Evolutionary conservation across 2,797 vertebrate species (phyloP), one percentile per base, ranked within the genome.

Genomic region (Aselliscus stoliczkanus): DNA sequence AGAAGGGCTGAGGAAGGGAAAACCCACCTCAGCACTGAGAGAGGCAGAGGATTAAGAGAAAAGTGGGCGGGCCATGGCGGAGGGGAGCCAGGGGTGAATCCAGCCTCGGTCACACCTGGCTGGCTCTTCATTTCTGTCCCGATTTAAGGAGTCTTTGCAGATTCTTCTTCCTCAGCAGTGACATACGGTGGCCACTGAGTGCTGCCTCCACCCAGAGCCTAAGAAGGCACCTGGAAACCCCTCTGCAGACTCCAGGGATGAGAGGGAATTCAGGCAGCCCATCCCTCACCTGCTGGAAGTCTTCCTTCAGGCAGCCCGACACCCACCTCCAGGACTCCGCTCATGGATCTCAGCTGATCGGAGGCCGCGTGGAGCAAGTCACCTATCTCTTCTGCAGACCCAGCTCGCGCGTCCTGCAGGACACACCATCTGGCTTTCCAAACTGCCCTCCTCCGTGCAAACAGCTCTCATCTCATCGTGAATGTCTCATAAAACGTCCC

Each of bases 1-100:
- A 97, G 95, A 91, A 52, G 90, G 87, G 72, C 90, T 92, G 60
- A 93, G 97, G 95, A 88, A 93, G 98, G 62, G 37, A 70, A 88
- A 85, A 90, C 56, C 56, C 96, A 93, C 73, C 42, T 84, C 60
- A 65, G 97, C 96, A 90, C 73, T 72, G 82, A 86, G 80, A 70
- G 65, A 31, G 60, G 60, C 21, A 3, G 64, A n/a, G 29, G 44
- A 58, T 31, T 8, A 1, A 18, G 67, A 7, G 2, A 2, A n/a
- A 17, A 29, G 2, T 3, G 31, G 13, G 23, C 34, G 20, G 4
- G 4, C 11, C 9, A 11, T 15, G 0, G 2, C 6, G 1, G 0
- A 29, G 56, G 65, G 25, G 15, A 60, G 54, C 72, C 4, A 14
- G 80, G 29, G 14, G 0, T 1, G 27, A 31, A 0, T 1, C 12